A percentile compares a stretch with the other conserved stretches of the same genome.
These are phyloP conservation scores for Anguilla pacifica DNA, from an alignment of 2,797 vertebrate genomes.

Conservation along the genomic window DNA sequence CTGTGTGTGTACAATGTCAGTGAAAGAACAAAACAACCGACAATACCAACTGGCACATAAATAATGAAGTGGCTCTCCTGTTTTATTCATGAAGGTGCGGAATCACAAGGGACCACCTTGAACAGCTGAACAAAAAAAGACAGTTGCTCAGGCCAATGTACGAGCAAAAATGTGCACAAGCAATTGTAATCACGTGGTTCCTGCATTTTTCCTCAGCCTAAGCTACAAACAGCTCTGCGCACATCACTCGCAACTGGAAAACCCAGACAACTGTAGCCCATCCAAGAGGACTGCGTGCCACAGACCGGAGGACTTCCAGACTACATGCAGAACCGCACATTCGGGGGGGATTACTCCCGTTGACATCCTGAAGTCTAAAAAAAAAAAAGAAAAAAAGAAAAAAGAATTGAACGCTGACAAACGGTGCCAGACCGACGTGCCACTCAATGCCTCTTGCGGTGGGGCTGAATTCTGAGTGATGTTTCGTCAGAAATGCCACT, in stretches of 20 bases:
- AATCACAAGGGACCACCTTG: conserved; percentile 38
- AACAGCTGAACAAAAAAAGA: neutral
- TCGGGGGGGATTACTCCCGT: conserved; percentile 21
- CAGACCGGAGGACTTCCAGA: neutral
- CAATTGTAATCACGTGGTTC: conserved; percentile 19
- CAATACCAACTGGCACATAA: conserved; percentile 46
- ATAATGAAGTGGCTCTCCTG: conserved; percentile 55
- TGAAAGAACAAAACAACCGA: conserved; percentile 44
- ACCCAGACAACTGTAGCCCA: neutral
- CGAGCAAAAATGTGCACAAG: conserved; percentile 27
- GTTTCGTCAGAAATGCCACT: conserved; percentile 10
- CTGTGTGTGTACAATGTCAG: conserved; percentile 37
- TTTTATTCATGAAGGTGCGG: conserved; percentile 61
- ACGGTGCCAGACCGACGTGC: neutral
- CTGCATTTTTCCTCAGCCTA: neutral
- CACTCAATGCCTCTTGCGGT: neutral
- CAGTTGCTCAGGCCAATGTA: neutral
- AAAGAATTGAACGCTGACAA: neutral
- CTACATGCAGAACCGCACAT: conserved; percentile 7
- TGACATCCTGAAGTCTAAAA: neutral
- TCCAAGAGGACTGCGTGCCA: neutral
- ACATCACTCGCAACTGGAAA: conserved; percentile 27
- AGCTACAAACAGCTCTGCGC: neutral
- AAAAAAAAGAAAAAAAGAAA: neutral
- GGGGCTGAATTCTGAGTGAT: conserved; percentile 12